Conservation (phyloP, 1,140 invertebrate genomes). For the Philotrypesis tridentata region DNA sequence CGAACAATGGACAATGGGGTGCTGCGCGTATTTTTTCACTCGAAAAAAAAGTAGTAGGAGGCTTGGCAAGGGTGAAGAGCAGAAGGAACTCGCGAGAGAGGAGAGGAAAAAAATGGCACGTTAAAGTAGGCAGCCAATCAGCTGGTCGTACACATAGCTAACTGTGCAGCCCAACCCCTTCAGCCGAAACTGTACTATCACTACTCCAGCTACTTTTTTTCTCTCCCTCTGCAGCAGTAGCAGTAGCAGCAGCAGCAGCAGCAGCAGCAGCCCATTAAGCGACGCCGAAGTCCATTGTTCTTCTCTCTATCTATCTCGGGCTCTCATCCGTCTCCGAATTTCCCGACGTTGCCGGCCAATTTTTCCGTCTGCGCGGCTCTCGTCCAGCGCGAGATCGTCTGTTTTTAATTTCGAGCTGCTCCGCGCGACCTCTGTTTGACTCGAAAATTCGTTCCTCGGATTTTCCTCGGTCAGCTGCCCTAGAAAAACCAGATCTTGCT, state of each 20-base stretch:
- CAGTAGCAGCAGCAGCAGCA: too few species aligned
- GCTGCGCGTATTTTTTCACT: constrained; percentile 33
- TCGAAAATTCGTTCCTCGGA: not conserved
- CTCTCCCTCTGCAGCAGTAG: not conserved
- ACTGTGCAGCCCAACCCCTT: constrained; percentile 23
- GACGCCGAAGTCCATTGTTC: constrained; percentile 10
- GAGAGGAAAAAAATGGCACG: constrained; percentile 12
- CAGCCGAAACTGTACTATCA: not conserved
- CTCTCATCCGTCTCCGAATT: not conserved
- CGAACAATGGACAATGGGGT: constrained; percentile 41
- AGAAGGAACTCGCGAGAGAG: constrained; percentile 9
- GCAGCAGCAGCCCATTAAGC: constrained; percentile 23
- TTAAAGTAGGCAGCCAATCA: constrained; percentile 47
- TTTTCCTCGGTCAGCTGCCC: not conserved
- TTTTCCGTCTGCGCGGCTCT: not conserved
- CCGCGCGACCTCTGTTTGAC: not conserved
- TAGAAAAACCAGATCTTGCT: not conserved
- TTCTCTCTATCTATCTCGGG: constrained; percentile 11
- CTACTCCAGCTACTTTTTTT: constrained; percentile 38
- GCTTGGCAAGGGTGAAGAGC: constrained; percentile 18
- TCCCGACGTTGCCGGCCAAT: not conserved
- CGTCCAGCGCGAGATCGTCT: not conserved
- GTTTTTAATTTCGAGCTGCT: not conserved
- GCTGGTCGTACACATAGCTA: constrained; percentile 2
- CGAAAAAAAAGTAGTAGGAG: constrained; percentile 5